Conservation (phyloP, 2,888 invertebrate species). For the Drosophila robusta region DNA sequence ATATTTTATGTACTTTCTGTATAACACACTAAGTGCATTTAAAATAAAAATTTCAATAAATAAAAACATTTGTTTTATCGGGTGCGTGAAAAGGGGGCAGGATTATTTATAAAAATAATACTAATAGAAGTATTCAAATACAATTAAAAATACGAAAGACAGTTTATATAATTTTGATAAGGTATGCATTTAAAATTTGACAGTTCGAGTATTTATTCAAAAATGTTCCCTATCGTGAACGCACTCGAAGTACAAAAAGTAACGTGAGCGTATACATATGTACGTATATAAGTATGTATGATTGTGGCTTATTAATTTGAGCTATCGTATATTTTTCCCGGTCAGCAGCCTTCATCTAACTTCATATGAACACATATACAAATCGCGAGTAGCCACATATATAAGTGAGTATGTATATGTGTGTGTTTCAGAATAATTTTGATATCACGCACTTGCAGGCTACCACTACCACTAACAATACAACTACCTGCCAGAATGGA, state of each 20-base stretch:
- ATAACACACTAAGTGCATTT: no score
- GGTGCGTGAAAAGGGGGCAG: no score
- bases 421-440: constrained; percentile 42
- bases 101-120: no score
- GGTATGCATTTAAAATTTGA: not conserved
- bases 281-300: not conserved
- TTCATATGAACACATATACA: not conserved
- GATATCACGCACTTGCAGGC: constrained; percentile 56
- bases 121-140: no score
- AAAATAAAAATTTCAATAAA: no score
- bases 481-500: constrained; percentile 28
- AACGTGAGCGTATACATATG: not conserved
- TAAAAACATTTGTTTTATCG: no score
- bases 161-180: no score
- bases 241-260: not conserved
- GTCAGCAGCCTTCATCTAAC: not conserved
- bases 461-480: constrained; percentile 1
- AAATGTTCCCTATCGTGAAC: not conserved
- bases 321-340: constrained; percentile 3
- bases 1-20: no score
- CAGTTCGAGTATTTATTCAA: not conserved
- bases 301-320: constrained; percentile 5
- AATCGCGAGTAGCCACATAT: not conserved
- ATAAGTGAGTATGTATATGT: constrained; percentile 14
- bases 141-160: no score